A percentile compares a stretch with the other conserved stretches of the same genome.
Conservation (phyloP, 2,888 invertebrate genomes). For the Hyposoter dolosus region DNA sequence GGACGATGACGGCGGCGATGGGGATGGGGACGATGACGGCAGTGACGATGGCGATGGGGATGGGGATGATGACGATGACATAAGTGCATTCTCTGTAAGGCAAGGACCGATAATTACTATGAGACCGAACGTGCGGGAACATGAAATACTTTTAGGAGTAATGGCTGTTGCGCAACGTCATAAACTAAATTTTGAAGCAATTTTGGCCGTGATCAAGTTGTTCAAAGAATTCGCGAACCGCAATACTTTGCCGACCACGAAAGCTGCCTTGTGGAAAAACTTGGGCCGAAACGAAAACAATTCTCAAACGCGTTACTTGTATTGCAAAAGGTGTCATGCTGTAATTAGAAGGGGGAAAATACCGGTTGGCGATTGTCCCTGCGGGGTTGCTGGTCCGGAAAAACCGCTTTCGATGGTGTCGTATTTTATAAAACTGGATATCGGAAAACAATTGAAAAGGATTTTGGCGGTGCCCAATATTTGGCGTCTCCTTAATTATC, state of each 20-base stretch:
- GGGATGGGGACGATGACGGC: background rate
- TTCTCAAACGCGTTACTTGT: conserved; percentile 35
- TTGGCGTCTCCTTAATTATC: no score
- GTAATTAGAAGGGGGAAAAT: conserved; percentile 21
- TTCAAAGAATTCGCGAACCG: conserved; percentile 43
- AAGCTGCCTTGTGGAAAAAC: conserved; percentile 39
- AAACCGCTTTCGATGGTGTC: conserved; percentile 27
- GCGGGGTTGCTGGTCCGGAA: conserved; percentile 18
- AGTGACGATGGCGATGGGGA: background rate
- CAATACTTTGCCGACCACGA: conserved; percentile 37
- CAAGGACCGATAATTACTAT: conserved; percentile 41
- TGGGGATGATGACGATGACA: conserved; percentile 24
- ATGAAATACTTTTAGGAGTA: conserved; percentile 29
- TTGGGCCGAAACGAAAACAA: conserved; percentile 36
- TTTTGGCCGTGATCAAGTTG: conserved; percentile 30
- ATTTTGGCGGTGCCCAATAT: conserved; percentile 40
- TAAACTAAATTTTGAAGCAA: conserved; percentile 24
- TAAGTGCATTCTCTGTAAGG: conserved; percentile 21
- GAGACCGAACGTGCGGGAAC: conserved; percentile 40
- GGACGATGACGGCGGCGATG: background rate
- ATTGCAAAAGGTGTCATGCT: conserved; percentile 43
- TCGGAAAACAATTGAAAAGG: conserved; percentile 35
- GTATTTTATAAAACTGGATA: conserved; percentile 32
- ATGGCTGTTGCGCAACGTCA: conserved; percentile 31
- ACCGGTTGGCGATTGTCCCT: conserved; percentile 29